Base-by-base conservation (phyloP, 2,888 invertebrate genomes). In the Ichneumon xanthorius region DNA sequence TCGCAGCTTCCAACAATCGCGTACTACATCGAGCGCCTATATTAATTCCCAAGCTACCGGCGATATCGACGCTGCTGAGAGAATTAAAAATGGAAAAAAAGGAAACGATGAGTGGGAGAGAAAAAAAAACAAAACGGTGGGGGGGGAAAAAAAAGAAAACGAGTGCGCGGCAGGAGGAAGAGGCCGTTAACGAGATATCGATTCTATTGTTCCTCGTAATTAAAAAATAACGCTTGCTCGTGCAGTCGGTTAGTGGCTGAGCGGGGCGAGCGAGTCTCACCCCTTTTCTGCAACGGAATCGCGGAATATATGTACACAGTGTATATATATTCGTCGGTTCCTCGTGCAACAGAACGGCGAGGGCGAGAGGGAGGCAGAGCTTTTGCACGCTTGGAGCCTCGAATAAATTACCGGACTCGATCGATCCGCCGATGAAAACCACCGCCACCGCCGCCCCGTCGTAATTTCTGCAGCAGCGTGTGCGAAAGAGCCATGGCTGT, bases 351-450 rank as follows among this genome's bases (percentile, higher is more conserved):
- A 80, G 65, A 75, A 53, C 30, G 67, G 53, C 37, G 65, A 26
- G 73, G 72, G 45, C 73, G 58, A 71, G 37, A 82, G 67, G 72
- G 77, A 70, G 65, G 55, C 71, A 68, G 67, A 61, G 73, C 55
- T 63, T 22, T 72, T 58, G 77, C 19, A 65, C 65, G 82, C 83
- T 81, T 65, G 55, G 82, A 86, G 84, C 79, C 80, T 80, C 84
- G 89, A 88, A 89, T 89, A 88, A 89, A 89, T 89, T 89, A 88
- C 87, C 82, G 75, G 80, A 86, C 81, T 86, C 87, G 87, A 88
- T 87, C 88, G 88, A 88, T 88, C 80, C 77, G 68, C 65, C 84
- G 87, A 88, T 88, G 87, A 87, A 87, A 82, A 80, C 80, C 77
- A 37, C 75, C 82, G 58, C 78, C 72, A 65, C 72, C 76, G 80